Percentiles rank a stretch among this genome's conserved stretches.
phyloP scores from a whole-genome alignment of 2,888 invertebrate species.

The Ctena decussata region DNA sequence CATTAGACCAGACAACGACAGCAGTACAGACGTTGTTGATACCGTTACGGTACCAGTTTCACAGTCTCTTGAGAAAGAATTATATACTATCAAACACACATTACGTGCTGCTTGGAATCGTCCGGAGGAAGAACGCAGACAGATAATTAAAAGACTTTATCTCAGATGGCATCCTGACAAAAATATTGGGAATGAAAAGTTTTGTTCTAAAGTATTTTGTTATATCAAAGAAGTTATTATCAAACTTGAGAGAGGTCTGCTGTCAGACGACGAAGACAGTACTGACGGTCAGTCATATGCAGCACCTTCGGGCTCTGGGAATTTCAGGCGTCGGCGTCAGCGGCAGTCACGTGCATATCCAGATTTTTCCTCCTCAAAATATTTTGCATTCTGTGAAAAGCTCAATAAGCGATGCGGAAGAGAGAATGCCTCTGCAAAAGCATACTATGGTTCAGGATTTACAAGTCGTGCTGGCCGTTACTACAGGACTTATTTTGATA shows the following conservation, averaged over 20 bases:
- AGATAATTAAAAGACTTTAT: conserved; percentile 50
- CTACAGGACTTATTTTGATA: neutral
- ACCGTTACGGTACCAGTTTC: neutral
- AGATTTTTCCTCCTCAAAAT: neutral
- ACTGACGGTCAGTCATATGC: neutral
- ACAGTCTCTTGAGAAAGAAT: neutral
- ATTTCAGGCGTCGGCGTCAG: neutral
- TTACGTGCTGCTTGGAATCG: conserved; percentile 41
- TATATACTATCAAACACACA: neutral
- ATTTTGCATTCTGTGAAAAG: neutral
- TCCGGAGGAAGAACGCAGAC: conserved; percentile 41
- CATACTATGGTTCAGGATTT: neutral
- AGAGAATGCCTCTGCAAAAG: neutral
- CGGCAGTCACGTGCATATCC: neutral
- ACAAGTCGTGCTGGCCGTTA: neutral
- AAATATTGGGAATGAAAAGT: conserved; percentile 55
- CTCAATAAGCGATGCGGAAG: neutral
- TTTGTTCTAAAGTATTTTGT: conserved; percentile 53
- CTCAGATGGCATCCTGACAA: too few species aligned
- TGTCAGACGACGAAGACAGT: conserved; percentile 9
- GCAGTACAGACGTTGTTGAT: too few species aligned
- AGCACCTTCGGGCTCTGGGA: neutral
- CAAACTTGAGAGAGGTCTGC: conserved; percentile 43
- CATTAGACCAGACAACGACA: neutral
- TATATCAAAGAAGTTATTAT: conserved; percentile 55